Evolutionary conservation across 2,888 invertebrate species (phyloP).

Genomic region (Zaprionus obscuricornis): DNA sequence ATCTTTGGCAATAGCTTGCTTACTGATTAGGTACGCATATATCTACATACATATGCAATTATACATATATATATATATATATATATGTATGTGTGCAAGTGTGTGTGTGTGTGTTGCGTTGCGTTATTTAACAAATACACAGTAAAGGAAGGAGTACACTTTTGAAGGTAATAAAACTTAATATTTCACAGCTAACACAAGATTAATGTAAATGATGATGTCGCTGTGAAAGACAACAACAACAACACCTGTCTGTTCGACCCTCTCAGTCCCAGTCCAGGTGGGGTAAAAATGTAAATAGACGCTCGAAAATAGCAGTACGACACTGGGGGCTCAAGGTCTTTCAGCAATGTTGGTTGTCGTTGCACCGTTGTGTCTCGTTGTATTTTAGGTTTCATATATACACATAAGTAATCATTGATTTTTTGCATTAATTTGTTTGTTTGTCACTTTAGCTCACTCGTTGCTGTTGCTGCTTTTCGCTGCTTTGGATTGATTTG

Average conservation of each 20-base stretch:
- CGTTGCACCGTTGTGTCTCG: constrained; percentile 7
- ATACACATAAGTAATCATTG: constrained; percentile 49
- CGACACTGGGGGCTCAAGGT: constrained; percentile 54
- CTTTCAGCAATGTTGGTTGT: constrained; percentile 18
- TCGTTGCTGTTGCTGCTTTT: constrained; percentile 56
- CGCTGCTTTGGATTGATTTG: constrained; percentile 37
- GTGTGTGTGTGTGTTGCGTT: too few relatives aligned
- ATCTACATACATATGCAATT: constrained; percentile 9
- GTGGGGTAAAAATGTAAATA: constrained; percentile 70
- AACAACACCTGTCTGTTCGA: constrained; percentile 69
- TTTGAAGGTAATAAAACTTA: constrained; percentile 27
- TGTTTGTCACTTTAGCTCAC: constrained; percentile 53
- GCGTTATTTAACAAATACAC: constrained; percentile 51
- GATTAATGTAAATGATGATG: constrained; percentile 30
- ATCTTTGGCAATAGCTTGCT: constrained; percentile 62
- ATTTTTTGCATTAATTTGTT: constrained; percentile 51
- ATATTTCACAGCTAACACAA: constrained; percentile 10
- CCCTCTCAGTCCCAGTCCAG: constrained; percentile 44
- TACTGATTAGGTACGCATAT: constrained; percentile 63
- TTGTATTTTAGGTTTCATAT: constrained; percentile 24
- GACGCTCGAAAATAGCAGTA: constrained; percentile 60
- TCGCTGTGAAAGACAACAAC: constrained; percentile 25
- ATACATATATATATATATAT: constrained; percentile 2
- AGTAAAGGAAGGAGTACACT: constrained; percentile 22
- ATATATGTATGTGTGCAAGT: not conserved